phyloP scores from a whole-genome alignment of 2,888 invertebrate species.

The Hyposoter dolosus region DNA sequence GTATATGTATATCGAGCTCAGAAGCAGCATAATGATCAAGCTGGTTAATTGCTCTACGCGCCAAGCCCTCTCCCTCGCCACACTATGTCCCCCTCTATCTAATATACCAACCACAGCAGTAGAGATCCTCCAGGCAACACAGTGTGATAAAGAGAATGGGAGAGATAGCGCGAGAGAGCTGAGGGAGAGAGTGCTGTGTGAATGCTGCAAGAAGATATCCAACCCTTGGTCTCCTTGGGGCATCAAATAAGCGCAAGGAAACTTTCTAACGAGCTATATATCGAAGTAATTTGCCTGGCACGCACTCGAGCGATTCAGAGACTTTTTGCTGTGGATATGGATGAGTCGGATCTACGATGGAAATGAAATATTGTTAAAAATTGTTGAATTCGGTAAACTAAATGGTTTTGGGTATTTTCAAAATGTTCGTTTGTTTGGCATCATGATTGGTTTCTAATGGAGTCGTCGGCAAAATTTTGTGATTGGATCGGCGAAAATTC shows the following conservation, averaged over 20 bases:
- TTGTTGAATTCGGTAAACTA: too few species aligned
- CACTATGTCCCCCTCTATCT: conserved; percentile 48
- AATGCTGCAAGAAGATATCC: conserved; percentile 18
- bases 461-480: too few species aligned
- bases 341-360: not conserved
- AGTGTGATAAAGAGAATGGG: conserved; percentile 8
- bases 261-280: conserved; percentile 60
- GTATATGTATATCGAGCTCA: conserved; percentile 18
- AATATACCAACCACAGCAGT: conserved; percentile 37
- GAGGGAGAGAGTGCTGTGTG: conserved; percentile 1
- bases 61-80: conserved; percentile 45
- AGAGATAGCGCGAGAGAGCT: conserved; percentile 13
- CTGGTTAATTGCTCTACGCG: conserved; percentile 64
- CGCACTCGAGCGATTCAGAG: conserved; percentile 12
- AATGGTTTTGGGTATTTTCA: too few species aligned
- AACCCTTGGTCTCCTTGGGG: conserved; percentile 29
- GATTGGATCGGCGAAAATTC: too few species aligned
- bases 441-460: too few species aligned
- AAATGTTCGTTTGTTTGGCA: too few species aligned
- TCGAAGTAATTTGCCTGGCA: conserved; percentile 46
- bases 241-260: conserved; percentile 31
- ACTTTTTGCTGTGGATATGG: not conserved
- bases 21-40: conserved; percentile 62
- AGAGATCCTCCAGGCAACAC: conserved; percentile 30
- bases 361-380: too few species aligned